Conservation (phyloP, 2,797 vertebrate species). For the Microtus californicus region DNA sequence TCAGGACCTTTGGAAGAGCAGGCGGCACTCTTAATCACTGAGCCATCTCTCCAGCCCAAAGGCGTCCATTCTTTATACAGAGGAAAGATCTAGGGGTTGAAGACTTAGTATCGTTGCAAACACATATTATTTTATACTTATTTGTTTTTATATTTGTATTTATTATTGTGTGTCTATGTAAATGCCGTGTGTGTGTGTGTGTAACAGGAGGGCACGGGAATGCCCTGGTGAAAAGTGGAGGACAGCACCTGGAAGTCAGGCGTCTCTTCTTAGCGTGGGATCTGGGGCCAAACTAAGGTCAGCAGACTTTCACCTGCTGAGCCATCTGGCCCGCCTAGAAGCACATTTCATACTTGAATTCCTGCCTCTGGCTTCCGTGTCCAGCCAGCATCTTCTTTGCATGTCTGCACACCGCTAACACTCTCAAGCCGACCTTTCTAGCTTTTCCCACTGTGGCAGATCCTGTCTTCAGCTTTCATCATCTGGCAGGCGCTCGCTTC, state of each 20-base stretch:
- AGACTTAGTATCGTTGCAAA: neutral
- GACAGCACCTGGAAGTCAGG: neutral
- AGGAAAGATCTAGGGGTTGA: neutral
- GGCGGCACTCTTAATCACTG: no score
- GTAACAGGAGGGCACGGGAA: neutral
- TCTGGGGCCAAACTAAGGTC: neutral
- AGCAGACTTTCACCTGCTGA: neutral
- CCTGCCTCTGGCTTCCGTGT: neutral
- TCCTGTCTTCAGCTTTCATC: neutral
- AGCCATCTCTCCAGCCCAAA: no score
- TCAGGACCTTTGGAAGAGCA: no score
- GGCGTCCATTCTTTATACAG: neutral
- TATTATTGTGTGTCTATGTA: neutral
- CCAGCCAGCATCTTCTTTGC: neutral
- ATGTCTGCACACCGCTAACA: neutral
- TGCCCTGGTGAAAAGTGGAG: neutral
- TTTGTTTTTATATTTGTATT: neutral
- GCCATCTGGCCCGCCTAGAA: neutral
- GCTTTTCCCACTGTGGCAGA: neutral
- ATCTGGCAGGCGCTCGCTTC: neutral
- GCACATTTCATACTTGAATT: neutral
- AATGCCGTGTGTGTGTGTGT: no score
- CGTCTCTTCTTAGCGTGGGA: neutral
- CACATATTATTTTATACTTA: neutral
- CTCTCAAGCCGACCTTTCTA: neutral